A percentile compares a stretch with the other conserved stretches of the same genome.
phyloP scores from a whole-genome alignment of 2,888 invertebrate species.

The Pammene aurita region DNA sequence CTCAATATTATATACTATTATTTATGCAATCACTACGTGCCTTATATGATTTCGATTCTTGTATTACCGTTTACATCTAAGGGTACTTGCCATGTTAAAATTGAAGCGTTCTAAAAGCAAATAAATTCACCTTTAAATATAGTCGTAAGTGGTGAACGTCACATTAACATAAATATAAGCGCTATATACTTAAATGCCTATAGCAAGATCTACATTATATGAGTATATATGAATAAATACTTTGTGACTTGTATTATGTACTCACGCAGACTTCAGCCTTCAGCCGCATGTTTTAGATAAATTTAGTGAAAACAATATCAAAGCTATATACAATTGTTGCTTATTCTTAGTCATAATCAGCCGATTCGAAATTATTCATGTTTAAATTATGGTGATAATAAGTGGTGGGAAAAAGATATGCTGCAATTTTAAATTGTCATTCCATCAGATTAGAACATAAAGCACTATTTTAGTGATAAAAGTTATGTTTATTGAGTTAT shows the following conservation, averaged over 20 bases:
- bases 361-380: constrained; percentile 25
- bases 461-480: constrained; percentile 58
- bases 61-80: constrained; percentile 24
- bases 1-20: constrained; percentile 5
- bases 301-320: constrained; percentile 62
- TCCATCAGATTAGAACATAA: constrained; percentile 59
- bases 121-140: constrained; percentile 30
- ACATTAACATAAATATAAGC: constrained; percentile 27
- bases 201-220: constrained; percentile 28
- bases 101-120: constrained; percentile 38
- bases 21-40: constrained; percentile 10
- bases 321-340: constrained; percentile 72
- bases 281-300: constrained; percentile 78
- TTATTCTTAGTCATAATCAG: constrained; percentile 35
- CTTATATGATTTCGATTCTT: background rate
- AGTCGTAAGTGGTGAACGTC: constrained; percentile 18
- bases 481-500: constrained; percentile 59
- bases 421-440: constrained; percentile 51
- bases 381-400: constrained; percentile 12
- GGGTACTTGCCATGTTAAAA: constrained; percentile 27
- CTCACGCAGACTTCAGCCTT: constrained; percentile 90
- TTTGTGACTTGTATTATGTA: constrained; percentile 61
- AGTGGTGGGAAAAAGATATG: constrained; percentile 8
- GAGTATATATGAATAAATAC: constrained; percentile 24
- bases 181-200: constrained; percentile 25